Conservation (phyloP, 2,888 invertebrate species). For the Notodonta dromedarius region DNA sequence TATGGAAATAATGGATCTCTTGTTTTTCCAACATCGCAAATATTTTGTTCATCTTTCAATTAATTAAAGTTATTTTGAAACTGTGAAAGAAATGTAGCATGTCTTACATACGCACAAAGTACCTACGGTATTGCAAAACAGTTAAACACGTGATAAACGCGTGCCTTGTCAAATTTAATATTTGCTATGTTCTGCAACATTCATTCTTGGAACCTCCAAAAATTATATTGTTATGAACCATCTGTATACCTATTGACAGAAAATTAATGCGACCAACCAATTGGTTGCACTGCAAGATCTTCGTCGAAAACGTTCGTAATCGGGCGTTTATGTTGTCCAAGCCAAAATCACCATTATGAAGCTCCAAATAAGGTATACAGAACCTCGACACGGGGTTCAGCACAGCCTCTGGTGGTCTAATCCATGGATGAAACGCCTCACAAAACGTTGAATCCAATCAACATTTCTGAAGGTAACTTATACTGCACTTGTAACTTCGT, state of each 20-base stretch:
- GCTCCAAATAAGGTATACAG: conserved; percentile 49
- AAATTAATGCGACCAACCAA: background rate
- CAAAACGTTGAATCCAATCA: conserved; percentile 79
- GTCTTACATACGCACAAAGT: too few species aligned
- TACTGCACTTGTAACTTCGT: conserved; percentile 56
- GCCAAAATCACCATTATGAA: conserved; percentile 43
- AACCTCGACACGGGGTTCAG: conserved; percentile 55
- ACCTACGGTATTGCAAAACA: too few species aligned
- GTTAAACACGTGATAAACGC: too few species aligned
- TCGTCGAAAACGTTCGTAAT: conserved; percentile 12
- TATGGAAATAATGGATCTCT: too few species aligned
- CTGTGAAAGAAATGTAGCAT: too few species aligned
- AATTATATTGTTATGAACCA: background rate
- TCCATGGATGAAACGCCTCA: conserved; percentile 76
- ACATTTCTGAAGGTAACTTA: conserved; percentile 82
- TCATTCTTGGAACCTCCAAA: too few species aligned
- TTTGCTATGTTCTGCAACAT: too few species aligned
- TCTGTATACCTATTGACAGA: background rate
- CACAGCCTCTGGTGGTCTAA: conserved; percentile 61
- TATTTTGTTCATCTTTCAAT: too few species aligned
- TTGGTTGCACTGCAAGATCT: background rate
- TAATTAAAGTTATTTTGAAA: too few species aligned
- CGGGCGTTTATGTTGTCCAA: conserved; percentile 64
- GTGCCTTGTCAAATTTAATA: too few species aligned
- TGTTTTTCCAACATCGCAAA: too few species aligned